phyloP scores from a whole-genome alignment of 1,140 invertebrate genomes.

The Cepaea nemoralis region DNA sequence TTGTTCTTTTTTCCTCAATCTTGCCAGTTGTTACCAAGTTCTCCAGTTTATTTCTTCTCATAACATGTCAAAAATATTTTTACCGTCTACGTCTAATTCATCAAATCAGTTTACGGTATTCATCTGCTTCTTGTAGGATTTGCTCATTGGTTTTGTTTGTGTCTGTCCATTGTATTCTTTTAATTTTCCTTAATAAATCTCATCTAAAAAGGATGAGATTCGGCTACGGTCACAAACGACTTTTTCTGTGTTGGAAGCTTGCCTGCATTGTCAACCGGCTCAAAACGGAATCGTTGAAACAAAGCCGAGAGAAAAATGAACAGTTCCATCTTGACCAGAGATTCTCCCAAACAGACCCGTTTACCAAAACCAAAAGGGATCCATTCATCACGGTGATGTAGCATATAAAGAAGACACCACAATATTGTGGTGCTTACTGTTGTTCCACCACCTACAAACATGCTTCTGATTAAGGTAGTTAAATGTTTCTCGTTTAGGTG shows the following conservation, averaged over 20 bases:
- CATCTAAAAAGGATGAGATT: no score
- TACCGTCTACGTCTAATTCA: no score
- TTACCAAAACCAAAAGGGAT: neutral
- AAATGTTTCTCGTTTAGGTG: neutral
- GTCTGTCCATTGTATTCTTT: no score
- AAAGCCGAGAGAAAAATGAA: neutral
- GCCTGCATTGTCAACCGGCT: neutral
- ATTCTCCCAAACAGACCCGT: neutral
- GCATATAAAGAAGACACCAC: conserved; percentile 90
- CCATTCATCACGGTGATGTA: conserved; percentile 72
- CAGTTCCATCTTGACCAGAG: neutral
- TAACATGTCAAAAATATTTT: no score
- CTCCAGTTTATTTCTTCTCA: no score
- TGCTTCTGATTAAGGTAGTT: conserved; percentile 73
- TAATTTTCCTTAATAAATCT: no score
- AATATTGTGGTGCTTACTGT: conserved; percentile 86
- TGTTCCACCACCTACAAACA: conserved; percentile 90
- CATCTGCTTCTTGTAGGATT: no score
- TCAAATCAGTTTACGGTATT: no score
- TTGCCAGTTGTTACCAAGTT: no score
- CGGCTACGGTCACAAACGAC: neutral
- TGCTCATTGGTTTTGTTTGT: no score
- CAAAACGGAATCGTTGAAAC: neutral
- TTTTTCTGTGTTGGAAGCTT: neutral
- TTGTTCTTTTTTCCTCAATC: no score